Evolutionary conservation across 2,113 vertebrate species (phyloP), one percentile per base, ranked within the genome.

Genomic region (Lagopus muta): DNA sequence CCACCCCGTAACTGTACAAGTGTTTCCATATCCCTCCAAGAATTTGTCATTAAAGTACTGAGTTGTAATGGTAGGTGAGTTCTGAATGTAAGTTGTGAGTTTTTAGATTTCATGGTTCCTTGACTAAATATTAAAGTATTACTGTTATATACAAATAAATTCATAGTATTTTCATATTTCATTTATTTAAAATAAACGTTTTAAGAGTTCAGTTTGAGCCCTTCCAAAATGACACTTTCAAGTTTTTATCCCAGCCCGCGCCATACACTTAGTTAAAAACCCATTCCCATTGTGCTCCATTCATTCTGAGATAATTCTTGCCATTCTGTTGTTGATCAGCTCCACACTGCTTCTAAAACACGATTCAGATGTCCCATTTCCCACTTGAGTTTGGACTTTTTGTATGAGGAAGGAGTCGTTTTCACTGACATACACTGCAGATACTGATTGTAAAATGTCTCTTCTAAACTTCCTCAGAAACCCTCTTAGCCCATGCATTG

Each of bases 151-250:
- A 71, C 75, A 71, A 95, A 89, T 61, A 90, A 95, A 86, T 83
- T 82, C 47, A 88, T 86, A 94, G 85, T 89, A 96, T 89, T 95
- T 94, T 96, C 82, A 80, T 90, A 96, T 93, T 91, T 95, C 87
- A 74, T 92, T 94, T 92, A 61, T 84, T 94, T 87, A 85, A 95
- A 96, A 95, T 86, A 89, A 92, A 90, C 74, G 64, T 67, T 89
- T 38, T 40, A 47, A 85, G 55, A 85, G 50, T 73, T 92, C 58
- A 76, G 27, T 93, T 89, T 87, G 71, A 61, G 75, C 61, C 50
- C 34, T 89, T 94, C 30, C 40, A 47, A 55, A 81, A 70, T 32
- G 42, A 58, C 85, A 87, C 27, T 79, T 92, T 43, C 4, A 74
- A 47, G 75, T 74, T 80, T 74, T 86, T 92, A 40, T 86, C 64